Conservation (phyloP, 2,888 invertebrate genomes). For the Platycheirus albimanus region DNA sequence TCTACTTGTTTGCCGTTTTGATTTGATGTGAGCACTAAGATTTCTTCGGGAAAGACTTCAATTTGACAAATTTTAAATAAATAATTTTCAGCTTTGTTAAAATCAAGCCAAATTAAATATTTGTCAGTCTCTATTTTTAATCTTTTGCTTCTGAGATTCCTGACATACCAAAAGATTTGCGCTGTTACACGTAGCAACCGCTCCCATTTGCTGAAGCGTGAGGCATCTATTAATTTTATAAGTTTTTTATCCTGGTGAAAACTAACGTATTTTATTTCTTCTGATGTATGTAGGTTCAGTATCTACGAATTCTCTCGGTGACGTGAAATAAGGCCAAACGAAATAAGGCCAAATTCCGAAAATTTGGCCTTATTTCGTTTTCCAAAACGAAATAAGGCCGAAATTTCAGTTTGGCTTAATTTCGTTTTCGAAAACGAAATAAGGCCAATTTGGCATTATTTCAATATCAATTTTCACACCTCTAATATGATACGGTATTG, state of each 20-base stretch:
- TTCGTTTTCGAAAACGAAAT: too few relatives aligned
- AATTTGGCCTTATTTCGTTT: not conserved
- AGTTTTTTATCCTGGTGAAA: not conserved
- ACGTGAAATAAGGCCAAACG: not conserved
- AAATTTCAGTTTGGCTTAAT: too few relatives aligned
- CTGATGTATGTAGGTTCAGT: too few relatives aligned
- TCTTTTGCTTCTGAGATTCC: not conserved
- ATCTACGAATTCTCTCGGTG: not conserved
- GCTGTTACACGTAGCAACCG: not conserved
- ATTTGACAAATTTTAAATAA: not conserved
- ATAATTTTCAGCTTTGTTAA: not conserved
- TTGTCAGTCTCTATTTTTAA: not conserved
- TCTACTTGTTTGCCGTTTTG: not conserved
- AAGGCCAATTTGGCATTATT: too few relatives aligned
- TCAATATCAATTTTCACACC: too few relatives aligned
- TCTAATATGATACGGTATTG: too few relatives aligned
- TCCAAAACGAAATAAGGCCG: too few relatives aligned
- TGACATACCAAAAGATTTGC: constrained; percentile 1
- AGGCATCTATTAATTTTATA: not conserved
- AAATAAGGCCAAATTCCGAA: too few relatives aligned
- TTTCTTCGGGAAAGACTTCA: not conserved
- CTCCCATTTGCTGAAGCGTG: not conserved
- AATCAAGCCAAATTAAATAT: not conserved
- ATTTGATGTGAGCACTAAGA: not conserved
- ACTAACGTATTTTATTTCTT: not conserved